phyloP scores from a whole-genome alignment of 2,113 vertebrate species.

The Pipa parva region DNA sequence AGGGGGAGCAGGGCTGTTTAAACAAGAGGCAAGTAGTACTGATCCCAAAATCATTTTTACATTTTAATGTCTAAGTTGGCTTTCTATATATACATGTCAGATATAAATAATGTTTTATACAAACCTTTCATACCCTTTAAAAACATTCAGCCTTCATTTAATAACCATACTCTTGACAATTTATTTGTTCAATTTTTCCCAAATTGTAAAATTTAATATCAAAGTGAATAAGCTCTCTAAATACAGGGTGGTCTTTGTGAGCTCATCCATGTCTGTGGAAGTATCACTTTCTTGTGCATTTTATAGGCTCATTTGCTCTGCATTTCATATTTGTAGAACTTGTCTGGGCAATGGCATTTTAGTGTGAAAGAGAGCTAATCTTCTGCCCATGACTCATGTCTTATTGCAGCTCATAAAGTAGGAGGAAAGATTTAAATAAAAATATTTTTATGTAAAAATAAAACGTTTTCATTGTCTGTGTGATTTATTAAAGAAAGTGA shows the following conservation, averaged over 20 bases:
- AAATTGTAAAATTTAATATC: constrained; percentile 4
- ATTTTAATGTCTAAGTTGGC: too few species aligned
- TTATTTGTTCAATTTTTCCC: neutral
- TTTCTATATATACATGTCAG: too few species aligned
- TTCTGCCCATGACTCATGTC: constrained; percentile 30
- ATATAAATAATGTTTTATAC: too few species aligned
- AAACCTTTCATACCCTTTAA: too few species aligned
- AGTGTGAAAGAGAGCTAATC: constrained; percentile 32
- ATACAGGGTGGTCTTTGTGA: constrained; percentile 34
- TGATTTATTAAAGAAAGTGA: constrained; percentile 13
- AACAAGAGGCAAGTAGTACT: too few species aligned
- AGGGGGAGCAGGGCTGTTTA: too few species aligned
- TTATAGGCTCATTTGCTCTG: constrained; percentile 23
- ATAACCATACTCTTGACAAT: neutral
- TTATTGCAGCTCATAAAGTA: neutral
- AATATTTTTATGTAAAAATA: too few species aligned
- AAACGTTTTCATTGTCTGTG: constrained; percentile 1
- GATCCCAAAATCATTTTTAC: too few species aligned
- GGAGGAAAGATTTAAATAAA: constrained; percentile 3
- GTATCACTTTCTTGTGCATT: constrained; percentile 1
- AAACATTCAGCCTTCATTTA: too few species aligned
- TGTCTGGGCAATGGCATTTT: constrained; percentile 24
- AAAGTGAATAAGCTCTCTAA: neutral
- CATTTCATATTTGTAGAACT: constrained; percentile 22
- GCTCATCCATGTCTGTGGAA: constrained; percentile 16